These are phyloP conservation scores for Dioctria rufipes DNA, from an alignment of 2,888 invertebrate species.

Conservation along the genomic window DNA sequence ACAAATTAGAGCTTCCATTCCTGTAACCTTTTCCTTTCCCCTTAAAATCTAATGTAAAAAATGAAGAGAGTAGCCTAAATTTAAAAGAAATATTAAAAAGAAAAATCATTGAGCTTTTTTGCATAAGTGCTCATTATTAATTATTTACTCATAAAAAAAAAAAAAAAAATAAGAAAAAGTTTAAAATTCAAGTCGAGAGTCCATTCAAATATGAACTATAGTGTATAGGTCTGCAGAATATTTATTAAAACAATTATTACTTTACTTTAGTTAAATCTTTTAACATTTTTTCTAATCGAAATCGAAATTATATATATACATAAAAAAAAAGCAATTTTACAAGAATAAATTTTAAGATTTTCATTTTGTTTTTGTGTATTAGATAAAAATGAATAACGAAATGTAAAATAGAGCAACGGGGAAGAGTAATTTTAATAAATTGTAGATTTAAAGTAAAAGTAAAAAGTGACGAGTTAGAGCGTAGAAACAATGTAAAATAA, in stretches of 20 bases:
- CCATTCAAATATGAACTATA: slow-evolving; percentile 29
- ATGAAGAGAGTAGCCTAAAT: slow-evolving; percentile 33
- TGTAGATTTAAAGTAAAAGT: slow-evolving; percentile 2
- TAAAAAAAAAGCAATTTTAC: slow-evolving; percentile 22
- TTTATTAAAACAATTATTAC: slow-evolving; percentile 8
- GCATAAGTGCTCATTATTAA: slow-evolving; percentile 33
- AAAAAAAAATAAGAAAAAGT: not conserved
- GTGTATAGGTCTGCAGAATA: slow-evolving; percentile 22
- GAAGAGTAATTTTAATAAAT: slow-evolving; percentile 12
- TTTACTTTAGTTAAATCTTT: slow-evolving; percentile 27
- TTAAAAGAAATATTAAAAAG: not conserved
- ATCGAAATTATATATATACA: slow-evolving; percentile 15
- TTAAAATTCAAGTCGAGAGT: slow-evolving; percentile 27
- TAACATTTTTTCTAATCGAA: slow-evolving; percentile 10
- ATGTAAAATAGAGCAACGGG: slow-evolving; percentile 30
- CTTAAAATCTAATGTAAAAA: slow-evolving; percentile 8
- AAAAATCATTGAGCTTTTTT: slow-evolving; percentile 3
- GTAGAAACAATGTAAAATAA: slow-evolving; percentile 30
- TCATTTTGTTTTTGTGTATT: not conserved
- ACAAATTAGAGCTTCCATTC: slow-evolving; percentile 57
- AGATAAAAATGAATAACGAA: slow-evolving; percentile 3
- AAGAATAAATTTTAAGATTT: slow-evolving; percentile 11
- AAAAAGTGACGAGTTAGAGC: slow-evolving; percentile 18
- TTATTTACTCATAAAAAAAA: not conserved
- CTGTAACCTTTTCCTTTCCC: slow-evolving; percentile 18